Percentiles rank a stretch among this genome's conserved stretches.
These are phyloP conservation scores for Thymelicus lineola DNA, from an alignment of 2,888 invertebrate species.

Conservation along the genomic window DNA sequence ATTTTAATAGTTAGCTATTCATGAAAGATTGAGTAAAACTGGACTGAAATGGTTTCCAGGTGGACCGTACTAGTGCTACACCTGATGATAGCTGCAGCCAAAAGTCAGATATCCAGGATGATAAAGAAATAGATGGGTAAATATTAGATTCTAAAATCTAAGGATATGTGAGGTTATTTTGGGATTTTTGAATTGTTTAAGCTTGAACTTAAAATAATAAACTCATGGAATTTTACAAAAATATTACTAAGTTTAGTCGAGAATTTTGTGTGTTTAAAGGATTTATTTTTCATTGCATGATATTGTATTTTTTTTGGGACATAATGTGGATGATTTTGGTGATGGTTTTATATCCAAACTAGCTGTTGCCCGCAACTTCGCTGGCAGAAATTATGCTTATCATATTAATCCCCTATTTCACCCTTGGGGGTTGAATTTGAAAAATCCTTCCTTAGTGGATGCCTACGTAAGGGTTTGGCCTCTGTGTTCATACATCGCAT, in stretches of 20 bases:
- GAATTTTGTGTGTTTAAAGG: too few relatives aligned
- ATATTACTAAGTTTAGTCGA: too few relatives aligned
- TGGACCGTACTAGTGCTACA: constrained; percentile 76
- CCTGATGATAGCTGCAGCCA: constrained; percentile 70
- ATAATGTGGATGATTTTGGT: background rate
- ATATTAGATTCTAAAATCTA: constrained; percentile 50
- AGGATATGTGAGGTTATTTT: background rate
- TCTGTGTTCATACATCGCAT: too few relatives aligned
- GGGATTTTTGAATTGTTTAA: background rate
- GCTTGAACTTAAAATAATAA: background rate
- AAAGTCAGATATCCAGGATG: constrained; percentile 74
- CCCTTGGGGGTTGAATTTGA: too few relatives aligned
- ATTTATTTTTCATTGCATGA: background rate
- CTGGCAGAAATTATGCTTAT: too few relatives aligned
- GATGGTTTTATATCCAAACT: background rate
- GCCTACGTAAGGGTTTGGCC: too few relatives aligned
- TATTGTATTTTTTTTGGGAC: background rate
- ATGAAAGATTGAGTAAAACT: constrained; percentile 12
- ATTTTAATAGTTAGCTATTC: constrained; percentile 1
- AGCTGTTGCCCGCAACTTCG: too few relatives aligned
- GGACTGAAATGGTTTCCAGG: constrained; percentile 70
- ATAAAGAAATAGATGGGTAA: constrained; percentile 82
- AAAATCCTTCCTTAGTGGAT: too few relatives aligned
- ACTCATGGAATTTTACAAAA: too few relatives aligned
- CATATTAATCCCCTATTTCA: too few relatives aligned